Conservation (phyloP, 2,888 invertebrate genomes). For the Tiliacea citrago region DNA sequence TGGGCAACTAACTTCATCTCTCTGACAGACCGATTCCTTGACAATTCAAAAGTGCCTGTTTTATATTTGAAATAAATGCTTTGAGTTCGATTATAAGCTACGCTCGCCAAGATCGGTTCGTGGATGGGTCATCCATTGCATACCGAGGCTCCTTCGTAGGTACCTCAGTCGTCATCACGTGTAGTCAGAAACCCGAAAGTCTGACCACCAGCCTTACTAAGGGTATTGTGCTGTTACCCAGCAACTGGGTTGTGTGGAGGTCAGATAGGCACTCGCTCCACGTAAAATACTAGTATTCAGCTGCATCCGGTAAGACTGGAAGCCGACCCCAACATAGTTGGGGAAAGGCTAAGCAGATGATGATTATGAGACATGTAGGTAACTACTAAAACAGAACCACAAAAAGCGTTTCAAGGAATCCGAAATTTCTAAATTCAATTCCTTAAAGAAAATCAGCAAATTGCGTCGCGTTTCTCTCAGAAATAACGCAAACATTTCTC, state of each 20-base stretch:
- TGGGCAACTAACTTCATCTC: no score
- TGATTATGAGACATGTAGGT: no score
- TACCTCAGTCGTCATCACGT: no score
- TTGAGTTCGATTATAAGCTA: no score
- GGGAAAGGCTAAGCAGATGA: background rate
- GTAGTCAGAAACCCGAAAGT: no score
- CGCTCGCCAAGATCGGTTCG: no score
- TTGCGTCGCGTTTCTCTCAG: slow-evolving; percentile 28
- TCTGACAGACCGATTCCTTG: no score
- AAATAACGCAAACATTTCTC: slow-evolving; percentile 50
- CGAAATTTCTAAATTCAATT: slow-evolving; percentile 10
- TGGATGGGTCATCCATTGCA: no score
- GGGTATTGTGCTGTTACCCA: background rate
- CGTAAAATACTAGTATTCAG: background rate
- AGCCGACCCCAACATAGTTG: background rate
- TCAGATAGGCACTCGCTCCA: background rate
- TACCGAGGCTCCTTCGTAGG: no score
- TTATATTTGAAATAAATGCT: no score
- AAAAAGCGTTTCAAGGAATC: slow-evolving; percentile 5
- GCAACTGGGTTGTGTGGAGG: background rate
- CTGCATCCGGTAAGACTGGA: background rate
- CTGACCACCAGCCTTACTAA: background rate
- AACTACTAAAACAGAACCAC: background rate
- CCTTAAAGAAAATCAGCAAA: slow-evolving; percentile 46
- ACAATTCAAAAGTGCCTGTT: no score